These are phyloP conservation scores for Hedychridium roseum DNA, from an alignment of 2,888 invertebrate genomes.

Conservation along the genomic window DNA sequence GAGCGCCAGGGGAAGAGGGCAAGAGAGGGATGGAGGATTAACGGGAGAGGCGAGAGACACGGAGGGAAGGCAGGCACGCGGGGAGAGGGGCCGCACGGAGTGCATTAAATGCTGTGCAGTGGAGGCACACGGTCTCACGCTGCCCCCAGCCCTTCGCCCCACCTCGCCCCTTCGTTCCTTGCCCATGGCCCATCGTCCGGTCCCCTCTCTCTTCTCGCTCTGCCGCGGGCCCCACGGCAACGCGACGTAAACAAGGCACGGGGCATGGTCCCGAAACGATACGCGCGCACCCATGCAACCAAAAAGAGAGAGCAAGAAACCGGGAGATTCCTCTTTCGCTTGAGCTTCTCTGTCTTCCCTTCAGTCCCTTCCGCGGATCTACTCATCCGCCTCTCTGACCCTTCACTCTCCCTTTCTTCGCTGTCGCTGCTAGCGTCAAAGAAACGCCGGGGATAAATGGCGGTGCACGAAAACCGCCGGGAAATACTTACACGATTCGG, in stretches of 20 bases:
- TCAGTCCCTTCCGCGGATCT: not conserved
- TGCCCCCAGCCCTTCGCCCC: slow-evolving; percentile 34
- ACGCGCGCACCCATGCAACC: slow-evolving; percentile 16
- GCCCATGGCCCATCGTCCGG: slow-evolving; percentile 19
- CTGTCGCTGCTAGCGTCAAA: not conserved
- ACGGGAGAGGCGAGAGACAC: slow-evolving; percentile 7
- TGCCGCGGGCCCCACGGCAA: slow-evolving; percentile 29
- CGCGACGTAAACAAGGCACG: slow-evolving; percentile 57
- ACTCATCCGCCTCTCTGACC: slow-evolving; percentile 7
- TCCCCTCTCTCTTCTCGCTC: slow-evolving; percentile 29
- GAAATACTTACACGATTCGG: no score
- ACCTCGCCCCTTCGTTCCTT: slow-evolving; percentile 23
- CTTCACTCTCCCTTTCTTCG: slow-evolving; percentile 11
- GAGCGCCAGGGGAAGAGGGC: slow-evolving; percentile 2
- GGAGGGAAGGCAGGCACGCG: slow-evolving; percentile 13
- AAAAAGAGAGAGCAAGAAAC: no score
- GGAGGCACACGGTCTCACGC: slow-evolving; percentile 49
- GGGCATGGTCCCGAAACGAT: slow-evolving; percentile 32
- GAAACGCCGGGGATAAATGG: no score
- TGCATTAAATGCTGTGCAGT: slow-evolving; percentile 52
- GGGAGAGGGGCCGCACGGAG: slow-evolving; percentile 40
- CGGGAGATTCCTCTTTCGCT: no score
- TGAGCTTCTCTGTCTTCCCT: not conserved
- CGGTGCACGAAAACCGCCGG: no score
- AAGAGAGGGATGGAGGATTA: slow-evolving; percentile 15